Evolutionary conservation across 2,888 invertebrate genomes (phyloP).

Genomic region (Drosophila atripex): DNA sequence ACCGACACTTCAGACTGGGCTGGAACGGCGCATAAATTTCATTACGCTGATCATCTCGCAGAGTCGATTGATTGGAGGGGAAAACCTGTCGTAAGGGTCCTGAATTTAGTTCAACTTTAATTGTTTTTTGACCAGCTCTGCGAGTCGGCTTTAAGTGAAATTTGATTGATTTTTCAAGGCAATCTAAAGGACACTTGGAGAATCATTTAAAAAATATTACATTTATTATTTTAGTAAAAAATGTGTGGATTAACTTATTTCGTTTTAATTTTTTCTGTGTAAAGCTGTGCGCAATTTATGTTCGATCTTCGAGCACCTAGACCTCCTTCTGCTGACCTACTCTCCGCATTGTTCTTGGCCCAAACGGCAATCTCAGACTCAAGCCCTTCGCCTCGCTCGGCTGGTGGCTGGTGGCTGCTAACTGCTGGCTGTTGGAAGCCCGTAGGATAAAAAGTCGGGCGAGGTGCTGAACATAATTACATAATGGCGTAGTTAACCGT

Average conservation of each 20-base stretch:
- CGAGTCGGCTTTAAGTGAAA: slow-evolving; percentile 53
- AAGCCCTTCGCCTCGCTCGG: slow-evolving; percentile 49
- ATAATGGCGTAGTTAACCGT: slow-evolving; percentile 79
- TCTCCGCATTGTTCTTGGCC: slow-evolving; percentile 43
- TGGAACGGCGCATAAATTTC: slow-evolving; percentile 65
- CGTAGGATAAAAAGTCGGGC: slow-evolving; percentile 38
- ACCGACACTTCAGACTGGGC: slow-evolving; percentile 52
- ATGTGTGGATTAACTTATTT: background rate
- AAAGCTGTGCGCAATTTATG: slow-evolving; percentile 53
- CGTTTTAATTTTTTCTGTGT: background rate
- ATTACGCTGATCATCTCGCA: slow-evolving; percentile 66
- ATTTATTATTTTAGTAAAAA: background rate
- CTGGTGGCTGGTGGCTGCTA: slow-evolving; percentile 23
- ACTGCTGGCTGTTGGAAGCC: background rate
- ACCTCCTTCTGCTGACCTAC: slow-evolving; percentile 40
- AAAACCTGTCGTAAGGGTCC: slow-evolving; percentile 60
- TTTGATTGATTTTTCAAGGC: slow-evolving; percentile 73
- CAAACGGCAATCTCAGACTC: slow-evolving; percentile 30
- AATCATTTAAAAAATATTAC: background rate
- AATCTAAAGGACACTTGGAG: background rate
- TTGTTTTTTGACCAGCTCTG: slow-evolving; percentile 74
- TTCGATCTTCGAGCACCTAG: slow-evolving; percentile 62
- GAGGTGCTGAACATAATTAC: slow-evolving; percentile 69
- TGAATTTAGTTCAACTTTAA: slow-evolving; percentile 78
- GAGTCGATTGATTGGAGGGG: slow-evolving; percentile 58